phyloP scores from a whole-genome alignment of 2,113 vertebrate genomes.

The Anser brachyrhynchus region DNA sequence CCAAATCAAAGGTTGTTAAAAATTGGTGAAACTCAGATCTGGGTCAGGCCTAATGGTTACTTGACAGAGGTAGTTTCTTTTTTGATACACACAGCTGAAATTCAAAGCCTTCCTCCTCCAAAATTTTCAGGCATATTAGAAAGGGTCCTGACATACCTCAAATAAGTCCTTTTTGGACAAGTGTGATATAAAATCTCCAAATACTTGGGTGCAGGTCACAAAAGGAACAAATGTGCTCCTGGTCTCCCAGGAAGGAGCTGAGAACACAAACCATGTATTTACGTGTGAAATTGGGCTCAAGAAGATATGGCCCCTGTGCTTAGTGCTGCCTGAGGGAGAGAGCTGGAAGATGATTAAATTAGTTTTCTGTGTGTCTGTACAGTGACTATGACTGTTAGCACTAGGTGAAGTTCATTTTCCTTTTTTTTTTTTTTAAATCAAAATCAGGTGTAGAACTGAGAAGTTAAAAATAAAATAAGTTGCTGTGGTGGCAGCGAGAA shows the following conservation, averaged over 20 bases:
- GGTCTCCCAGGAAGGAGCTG: background rate
- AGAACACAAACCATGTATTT: background rate
- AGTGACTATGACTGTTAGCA: background rate
- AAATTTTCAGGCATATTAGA: background rate
- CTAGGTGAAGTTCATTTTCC: background rate
- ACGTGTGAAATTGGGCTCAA: background rate
- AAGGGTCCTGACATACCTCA: background rate
- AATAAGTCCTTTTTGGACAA: background rate
- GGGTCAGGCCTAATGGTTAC: background rate
- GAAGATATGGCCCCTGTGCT: constrained; percentile 4
- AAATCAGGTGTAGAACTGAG: background rate
- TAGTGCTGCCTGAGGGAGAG: background rate
- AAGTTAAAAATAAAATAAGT: background rate
- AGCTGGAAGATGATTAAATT: background rate
- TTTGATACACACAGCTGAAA: background rate
- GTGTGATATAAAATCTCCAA: background rate
- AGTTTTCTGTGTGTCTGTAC: constrained; percentile 7
- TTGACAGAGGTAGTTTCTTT: background rate
- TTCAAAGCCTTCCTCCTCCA: background rate
- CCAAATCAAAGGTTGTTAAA: constrained; percentile 16
- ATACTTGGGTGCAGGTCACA: background rate
- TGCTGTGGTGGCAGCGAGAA: background rate
- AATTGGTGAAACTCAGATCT: background rate
- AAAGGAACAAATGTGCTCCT: background rate
- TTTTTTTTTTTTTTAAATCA: background rate